Conservation (phyloP, 2,113 vertebrate genomes). For the Strix aluco region DNA sequence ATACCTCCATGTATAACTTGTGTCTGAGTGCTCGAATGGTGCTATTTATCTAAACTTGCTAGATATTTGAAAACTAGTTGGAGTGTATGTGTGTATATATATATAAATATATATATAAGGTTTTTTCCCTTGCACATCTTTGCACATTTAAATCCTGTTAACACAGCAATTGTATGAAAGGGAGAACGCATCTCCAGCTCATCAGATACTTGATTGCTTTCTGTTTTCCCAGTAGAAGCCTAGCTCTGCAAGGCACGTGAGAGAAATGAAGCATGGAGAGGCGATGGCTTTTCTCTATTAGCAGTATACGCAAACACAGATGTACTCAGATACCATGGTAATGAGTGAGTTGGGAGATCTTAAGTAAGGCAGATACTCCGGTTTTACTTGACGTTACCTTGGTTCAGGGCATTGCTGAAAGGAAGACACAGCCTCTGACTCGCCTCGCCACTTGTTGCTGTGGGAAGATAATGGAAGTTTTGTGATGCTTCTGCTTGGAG, state of each 20-base stretch:
- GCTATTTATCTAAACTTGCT: background rate
- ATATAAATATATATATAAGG: accelerated
- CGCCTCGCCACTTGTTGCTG: background rate
- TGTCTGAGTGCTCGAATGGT: background rate
- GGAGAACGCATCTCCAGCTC: background rate
- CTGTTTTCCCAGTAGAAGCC: background rate
- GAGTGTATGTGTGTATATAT: background rate
- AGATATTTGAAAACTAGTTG: background rate
- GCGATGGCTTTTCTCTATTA: background rate
- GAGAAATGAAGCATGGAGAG: background rate
- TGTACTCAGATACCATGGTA: background rate
- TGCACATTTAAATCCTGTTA: background rate
- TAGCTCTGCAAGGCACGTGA: background rate
- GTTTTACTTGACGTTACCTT: background rate
- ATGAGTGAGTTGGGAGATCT: background rate
- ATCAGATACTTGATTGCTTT: background rate
- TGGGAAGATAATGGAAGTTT: background rate
- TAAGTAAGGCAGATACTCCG: background rate
- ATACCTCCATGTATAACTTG: accelerated
- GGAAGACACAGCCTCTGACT: background rate
- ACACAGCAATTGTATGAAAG: background rate
- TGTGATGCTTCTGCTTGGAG: accelerated
- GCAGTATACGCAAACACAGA: background rate
- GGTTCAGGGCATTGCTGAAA: background rate
- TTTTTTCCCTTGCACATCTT: background rate